Base-by-base conservation (phyloP, 2,888 invertebrate genomes). In the Euproctis similis region DNA sequence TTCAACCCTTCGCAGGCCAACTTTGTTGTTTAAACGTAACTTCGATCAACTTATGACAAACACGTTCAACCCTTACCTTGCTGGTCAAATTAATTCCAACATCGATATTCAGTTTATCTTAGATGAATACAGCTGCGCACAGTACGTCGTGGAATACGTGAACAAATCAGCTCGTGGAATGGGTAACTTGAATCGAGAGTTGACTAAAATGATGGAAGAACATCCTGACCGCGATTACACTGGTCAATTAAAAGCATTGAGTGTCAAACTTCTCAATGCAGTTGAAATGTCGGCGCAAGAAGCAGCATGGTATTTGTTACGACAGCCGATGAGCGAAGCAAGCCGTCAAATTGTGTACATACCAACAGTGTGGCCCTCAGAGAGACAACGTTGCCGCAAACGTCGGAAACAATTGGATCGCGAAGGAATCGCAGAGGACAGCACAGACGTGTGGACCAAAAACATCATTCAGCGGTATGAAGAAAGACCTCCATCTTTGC, bases 231-330 rank as follows among this genome's bases (percentile, higher is more conserved):
- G 10, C 2, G 46, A 54, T 21, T 40, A 39, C 35, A 36, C 37
- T 4, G 44, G 26, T 7, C 34, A 36, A 17, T 41, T 40, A 12
- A 43, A 45, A 44, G 38, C 31, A 10, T 36, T 55, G 10, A 56
- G 53, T 37, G 14, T 50, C 31, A 43, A 56, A 24, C 28, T 72
- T 8, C 45, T 73, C 1, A 65, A 74, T 27, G 36, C 45, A 27
- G 53, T 60, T 22, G 72, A 73, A 38, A 72, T 73, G 44, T 46
- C 60, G 4, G 53, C 52, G 30, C 72, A 74, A 59, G 71, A 73
- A 57, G 70, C 71, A 34, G 75, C 74, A 29, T 77, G 73, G 73
- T 76, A 59, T 55, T 35, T 80, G 2, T 35, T 81, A 24, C 45
- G 72, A 14, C 51, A 70, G 35, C 68, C 70, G 6, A 80, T 77